Percentiles rank a stretch among this genome's conserved stretches.
phyloP scores from a whole-genome alignment of 1,140 invertebrate genomes.

The Pseudomyrmex flavicornis region DNA sequence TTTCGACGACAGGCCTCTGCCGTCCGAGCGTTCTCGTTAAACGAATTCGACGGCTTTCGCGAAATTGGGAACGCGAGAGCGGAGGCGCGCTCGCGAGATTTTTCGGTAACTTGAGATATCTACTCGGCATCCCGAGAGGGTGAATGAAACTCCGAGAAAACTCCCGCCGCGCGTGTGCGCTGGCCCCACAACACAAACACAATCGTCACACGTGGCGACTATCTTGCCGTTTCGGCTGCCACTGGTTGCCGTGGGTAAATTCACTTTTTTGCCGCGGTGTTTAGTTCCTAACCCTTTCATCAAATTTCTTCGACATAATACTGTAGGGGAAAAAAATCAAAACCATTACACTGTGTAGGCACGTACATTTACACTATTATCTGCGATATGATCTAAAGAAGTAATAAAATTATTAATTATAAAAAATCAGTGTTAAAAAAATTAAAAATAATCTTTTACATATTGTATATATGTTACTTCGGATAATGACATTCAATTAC shows the following conservation, averaged over 20 bases:
- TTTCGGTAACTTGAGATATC: slow-evolving; percentile 65
- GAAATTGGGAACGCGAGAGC: slow-evolving; percentile 71
- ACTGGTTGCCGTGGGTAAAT: not conserved
- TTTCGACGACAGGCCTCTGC: slow-evolving; percentile 74
- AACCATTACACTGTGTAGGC: too few relatives aligned
- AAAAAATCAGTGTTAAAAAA: slow-evolving; percentile 1
- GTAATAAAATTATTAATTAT: not conserved
- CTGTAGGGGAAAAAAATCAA: not conserved
- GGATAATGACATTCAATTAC: slow-evolving; percentile 1
- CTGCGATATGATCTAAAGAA: not conserved
- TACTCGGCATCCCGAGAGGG: not conserved
- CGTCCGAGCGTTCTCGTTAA: slow-evolving; percentile 73
- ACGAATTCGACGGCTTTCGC: slow-evolving; percentile 75
- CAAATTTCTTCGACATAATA: not conserved
- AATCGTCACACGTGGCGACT: not conserved
- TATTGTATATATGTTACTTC: too few relatives aligned
- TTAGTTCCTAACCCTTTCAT: not conserved
- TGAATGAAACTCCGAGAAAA: not conserved
- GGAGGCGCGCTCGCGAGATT: slow-evolving; percentile 64
- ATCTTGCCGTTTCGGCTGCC: not conserved
- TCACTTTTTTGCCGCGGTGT: not conserved
- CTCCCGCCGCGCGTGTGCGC: too few relatives aligned
- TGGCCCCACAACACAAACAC: not conserved
- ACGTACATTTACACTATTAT: not conserved
- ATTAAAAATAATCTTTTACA: slow-evolving; percentile 10